phyloP scores from a whole-genome alignment of 2,797 vertebrate genomes.

The Basileuterus tristriatus region DNA sequence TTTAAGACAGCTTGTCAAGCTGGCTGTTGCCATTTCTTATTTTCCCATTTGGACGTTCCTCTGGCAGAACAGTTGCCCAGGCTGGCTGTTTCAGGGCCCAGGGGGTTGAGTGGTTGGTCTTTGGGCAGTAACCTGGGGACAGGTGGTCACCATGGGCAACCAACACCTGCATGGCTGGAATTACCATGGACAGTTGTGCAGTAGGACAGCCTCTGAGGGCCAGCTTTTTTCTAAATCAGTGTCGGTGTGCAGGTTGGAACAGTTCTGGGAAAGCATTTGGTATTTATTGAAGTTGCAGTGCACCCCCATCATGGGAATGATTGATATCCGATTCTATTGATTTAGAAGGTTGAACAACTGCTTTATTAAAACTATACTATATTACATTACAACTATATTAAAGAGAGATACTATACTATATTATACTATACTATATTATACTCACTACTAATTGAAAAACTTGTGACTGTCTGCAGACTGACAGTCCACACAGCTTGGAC shows the following conservation, averaged over 20 bases:
- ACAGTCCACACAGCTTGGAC: background rate
- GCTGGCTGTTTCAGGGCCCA: background rate
- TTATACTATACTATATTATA: background rate
- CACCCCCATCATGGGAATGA: background rate
- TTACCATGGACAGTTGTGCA: background rate
- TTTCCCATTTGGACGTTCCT: background rate
- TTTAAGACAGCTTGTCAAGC: background rate
- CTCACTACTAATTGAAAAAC: background rate
- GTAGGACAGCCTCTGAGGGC: background rate
- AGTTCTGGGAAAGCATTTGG: background rate
- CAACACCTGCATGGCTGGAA: background rate
- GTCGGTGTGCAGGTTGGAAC: background rate
- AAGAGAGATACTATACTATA: too few relatives aligned
- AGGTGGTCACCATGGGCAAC: background rate
- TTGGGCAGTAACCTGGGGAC: background rate
- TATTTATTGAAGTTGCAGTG: background rate
- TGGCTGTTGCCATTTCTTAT: background rate
- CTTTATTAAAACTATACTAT: background rate
- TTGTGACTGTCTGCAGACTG: background rate
- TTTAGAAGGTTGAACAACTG: background rate
- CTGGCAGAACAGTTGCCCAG: fast-evolving
- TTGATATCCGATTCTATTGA: background rate
- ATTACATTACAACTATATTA: too few relatives aligned
- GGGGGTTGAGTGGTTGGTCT: fast-evolving
- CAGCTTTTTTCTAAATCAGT: background rate